Conservation (phyloP, 2,113 vertebrate genomes). For the Pampusana beccarii region DNA sequence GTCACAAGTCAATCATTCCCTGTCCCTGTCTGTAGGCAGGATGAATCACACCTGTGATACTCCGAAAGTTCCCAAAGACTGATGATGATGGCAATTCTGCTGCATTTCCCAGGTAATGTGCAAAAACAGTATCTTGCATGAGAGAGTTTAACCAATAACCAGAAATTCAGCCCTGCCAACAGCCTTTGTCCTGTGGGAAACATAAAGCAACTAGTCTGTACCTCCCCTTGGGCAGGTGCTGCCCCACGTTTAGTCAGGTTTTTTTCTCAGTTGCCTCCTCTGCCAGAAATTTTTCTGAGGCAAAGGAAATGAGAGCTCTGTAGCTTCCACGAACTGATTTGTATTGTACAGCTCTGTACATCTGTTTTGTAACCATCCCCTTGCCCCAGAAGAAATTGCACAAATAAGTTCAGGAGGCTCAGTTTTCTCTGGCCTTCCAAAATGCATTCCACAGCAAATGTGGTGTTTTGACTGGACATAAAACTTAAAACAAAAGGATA, state of each 20-base stretch:
- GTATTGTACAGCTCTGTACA: neutral
- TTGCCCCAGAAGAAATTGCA: neutral
- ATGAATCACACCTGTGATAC: neutral
- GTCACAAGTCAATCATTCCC: neutral
- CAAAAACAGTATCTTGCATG: neutral
- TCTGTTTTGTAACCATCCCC: neutral
- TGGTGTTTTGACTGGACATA: neutral
- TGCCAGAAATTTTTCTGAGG: conserved; percentile 4
- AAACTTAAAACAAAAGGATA: neutral
- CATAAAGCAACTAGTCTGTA: neutral
- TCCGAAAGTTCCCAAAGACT: neutral
- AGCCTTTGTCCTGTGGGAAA: neutral
- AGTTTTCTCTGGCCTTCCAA: neutral
- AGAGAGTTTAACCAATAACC: neutral
- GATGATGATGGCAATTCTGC: neutral
- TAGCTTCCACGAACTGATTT: neutral
- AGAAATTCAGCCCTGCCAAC: neutral
- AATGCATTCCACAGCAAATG: neutral
- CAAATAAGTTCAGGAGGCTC: neutral
- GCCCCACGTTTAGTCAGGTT: neutral
- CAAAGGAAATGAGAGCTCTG: neutral
- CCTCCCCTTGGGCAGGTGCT: neutral
- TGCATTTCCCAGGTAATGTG: neutral
- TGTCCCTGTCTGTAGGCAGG: neutral
- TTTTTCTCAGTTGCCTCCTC: neutral